Base-by-base conservation (phyloP, 2,888 invertebrate genomes). In the Pristionchus exspectatus region DNA sequence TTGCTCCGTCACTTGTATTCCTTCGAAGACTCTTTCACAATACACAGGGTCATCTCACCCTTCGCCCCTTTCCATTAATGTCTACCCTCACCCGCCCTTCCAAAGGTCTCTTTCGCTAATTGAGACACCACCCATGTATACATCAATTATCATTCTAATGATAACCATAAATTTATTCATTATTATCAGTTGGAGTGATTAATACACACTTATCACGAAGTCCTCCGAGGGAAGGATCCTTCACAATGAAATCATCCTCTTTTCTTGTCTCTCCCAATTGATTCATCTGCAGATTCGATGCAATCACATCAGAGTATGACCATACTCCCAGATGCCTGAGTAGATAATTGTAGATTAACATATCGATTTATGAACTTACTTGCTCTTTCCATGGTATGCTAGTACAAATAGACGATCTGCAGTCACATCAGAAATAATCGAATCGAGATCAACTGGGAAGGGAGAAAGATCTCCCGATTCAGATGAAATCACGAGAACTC, bases 271-370 rank as follows among this genome's bases (percentile, higher is more conserved):
- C 72, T 50, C 87, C 87, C 24, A 87, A 30, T 54, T 72, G 21
- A 30, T 7, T 72, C 87, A 87, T 33, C 54, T 87, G 87, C 18
- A 27, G 21, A 72, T 87, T 87, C 18, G 87, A 87, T 33, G 30
- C 50, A 12, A 87, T 30, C 18, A 87, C 21, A 30, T 69, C 69
- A 14, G 30, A n/a, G 27, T 87, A 87, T 12, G 72, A 72, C 87
- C 87, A 87, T 69, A 87, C 87, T 54, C 87, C 87, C 18, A 87
- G 72, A 72, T 87, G 87, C 54, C 87, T 87, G 87, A 44, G 69
- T 21, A 2, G 44, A 33, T 7, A 27, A n/a, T n/a, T 56, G n/a
- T 21, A 27, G 54, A 56, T 54, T 50, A 24, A 30, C 27, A 12
- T 72, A 27, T 30, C 50, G 30, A 54, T 54, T 12, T 21, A 5